These are phyloP conservation scores for Pseudococcus viburni DNA, from an alignment of 2,888 invertebrate species.

Conservation along the genomic window DNA sequence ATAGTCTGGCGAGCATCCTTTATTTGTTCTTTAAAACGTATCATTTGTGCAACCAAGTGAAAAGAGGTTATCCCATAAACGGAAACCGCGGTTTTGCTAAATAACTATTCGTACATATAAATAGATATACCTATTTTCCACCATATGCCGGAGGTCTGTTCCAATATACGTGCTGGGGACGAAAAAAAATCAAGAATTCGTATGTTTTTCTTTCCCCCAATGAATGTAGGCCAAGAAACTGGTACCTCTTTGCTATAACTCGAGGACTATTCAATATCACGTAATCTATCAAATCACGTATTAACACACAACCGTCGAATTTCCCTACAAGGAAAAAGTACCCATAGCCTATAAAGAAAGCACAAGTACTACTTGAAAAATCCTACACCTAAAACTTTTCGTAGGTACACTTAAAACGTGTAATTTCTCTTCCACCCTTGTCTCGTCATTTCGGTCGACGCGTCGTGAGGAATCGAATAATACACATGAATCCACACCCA, in stretches of 20 bases:
- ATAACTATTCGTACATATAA: not conserved
- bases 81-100: slow-evolving; percentile 58
- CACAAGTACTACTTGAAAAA: not conserved
- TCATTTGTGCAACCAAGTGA: slow-evolving; percentile 66
- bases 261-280: not conserved
- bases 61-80: slow-evolving; percentile 61
- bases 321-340: not conserved
- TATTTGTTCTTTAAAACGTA: slow-evolving; percentile 66
- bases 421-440: not conserved
- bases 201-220: not conserved
- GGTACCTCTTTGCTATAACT: not conserved
- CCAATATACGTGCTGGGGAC: not conserved
- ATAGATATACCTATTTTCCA: no score
- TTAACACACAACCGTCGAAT: not conserved
- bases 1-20: slow-evolving; percentile 63
- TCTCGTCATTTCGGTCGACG: not conserved
- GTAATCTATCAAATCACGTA: slow-evolving; percentile 1
- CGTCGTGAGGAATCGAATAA: no score
- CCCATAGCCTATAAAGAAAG: not conserved
- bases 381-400: not conserved
- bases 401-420: not conserved
- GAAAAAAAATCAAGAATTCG: not conserved
- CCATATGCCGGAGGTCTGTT: no score
- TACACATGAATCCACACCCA: not conserved
- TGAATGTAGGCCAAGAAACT: no score